phyloP scores from a whole-genome alignment of 2,113 vertebrate species.

The Enhydra lutris region DNA sequence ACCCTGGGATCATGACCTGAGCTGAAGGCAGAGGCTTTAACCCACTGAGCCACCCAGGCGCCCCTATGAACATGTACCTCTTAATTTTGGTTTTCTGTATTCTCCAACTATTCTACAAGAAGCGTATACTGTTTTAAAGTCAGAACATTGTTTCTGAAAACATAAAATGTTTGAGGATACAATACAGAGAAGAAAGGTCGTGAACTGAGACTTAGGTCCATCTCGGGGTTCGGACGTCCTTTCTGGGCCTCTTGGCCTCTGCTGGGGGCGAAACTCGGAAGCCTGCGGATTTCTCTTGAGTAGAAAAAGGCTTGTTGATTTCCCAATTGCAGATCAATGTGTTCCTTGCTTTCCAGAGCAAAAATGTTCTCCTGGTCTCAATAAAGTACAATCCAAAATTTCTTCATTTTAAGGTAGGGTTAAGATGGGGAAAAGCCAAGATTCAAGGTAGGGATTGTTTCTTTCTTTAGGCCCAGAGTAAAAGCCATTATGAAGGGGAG shows the following conservation, averaged over 20 bases:
- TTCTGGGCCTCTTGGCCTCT: neutral
- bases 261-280: neutral
- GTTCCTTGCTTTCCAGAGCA: neutral
- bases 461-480: neutral
- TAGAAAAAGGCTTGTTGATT: neutral
- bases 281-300: neutral
- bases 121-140: neutral
- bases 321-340: neutral
- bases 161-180: neutral
- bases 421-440: neutral
- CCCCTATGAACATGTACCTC: neutral
- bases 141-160: neutral
- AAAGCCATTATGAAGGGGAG: neutral
- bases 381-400: neutral
- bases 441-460: neutral
- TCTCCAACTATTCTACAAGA: neutral
- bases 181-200: neutral
- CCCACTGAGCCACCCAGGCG: too few relatives aligned
- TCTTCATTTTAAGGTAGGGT: neutral
- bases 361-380: neutral
- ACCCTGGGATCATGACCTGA: too few relatives aligned
- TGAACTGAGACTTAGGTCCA: rapidly evolving
- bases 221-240: neutral
- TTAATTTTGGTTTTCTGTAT: neutral
- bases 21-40: too few relatives aligned